Base-by-base conservation (phyloP, 2,888 invertebrate species). In the Andrena bucephala region DNA sequence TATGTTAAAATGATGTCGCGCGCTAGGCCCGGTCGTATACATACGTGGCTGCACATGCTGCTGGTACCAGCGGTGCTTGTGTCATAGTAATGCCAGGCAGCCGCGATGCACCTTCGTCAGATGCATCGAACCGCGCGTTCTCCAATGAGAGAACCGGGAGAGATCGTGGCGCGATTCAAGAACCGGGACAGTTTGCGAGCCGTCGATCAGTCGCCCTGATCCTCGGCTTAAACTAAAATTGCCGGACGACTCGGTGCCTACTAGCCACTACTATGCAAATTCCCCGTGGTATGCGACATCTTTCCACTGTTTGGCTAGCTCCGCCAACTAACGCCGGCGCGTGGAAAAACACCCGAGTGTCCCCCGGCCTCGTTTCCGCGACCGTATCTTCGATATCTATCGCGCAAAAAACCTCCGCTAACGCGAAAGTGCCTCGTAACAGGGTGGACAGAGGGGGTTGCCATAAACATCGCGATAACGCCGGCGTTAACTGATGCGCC, bases 261-360 rank as follows among this genome's bases (percentile, higher is more conserved):
- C 36, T 62, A 27, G 33, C 50, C 73, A 72, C 77, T 82, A 76
- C 81, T 84, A 86, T 86, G 86, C 84, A 86, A 86, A 86, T 86
- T 86, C 63, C 57, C 75, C 67, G 60, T 59, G 73, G 65, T 78
- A 75, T 67, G 73, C 67, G 31, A 52, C 48, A 50, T 50, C 10
- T 59, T 33, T 33, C 57, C 33, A 73, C 57, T 57, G 48, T 77
- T 66, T 8, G 33, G 59, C 33, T 8, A 7, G 31, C 20, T 13
- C 31, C 31, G 13, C 33, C 6, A 31, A 8, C 31, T 7, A 8
- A 48, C 63, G 10, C 29, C 52, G 42, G 7, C 24, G n/a, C 42
- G 31, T 16, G 36, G 5, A 36, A 27, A 29, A 52, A 13, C 13
- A 31, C 54, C 42, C 4, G 16, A 42, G 16, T 1, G 6, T 10